Evolutionary conservation across 1,140 invertebrate species (phyloP).

Genomic region (Scylla paramamosain): DNA sequence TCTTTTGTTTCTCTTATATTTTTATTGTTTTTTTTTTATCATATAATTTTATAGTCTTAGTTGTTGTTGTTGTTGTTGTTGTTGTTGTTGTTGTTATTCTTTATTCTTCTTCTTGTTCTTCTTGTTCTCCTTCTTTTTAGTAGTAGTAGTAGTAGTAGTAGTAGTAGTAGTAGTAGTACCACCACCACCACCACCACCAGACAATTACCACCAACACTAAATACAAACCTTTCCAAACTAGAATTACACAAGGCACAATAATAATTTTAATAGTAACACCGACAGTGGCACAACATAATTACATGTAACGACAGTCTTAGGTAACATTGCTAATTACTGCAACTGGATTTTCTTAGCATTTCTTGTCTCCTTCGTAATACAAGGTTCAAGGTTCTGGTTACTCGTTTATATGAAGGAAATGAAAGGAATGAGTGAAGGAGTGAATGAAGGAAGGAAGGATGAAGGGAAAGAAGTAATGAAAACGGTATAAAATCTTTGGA

Average conservation of each 20-base stretch:
- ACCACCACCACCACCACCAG: neutral
- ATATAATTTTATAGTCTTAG: too few relatives aligned
- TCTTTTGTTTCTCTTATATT: neutral
- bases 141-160: constrained; percentile 55
- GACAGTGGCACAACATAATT: too few relatives aligned
- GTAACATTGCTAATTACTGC: too few relatives aligned
- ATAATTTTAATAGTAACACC: too few relatives aligned
- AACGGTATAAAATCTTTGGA: too few relatives aligned
- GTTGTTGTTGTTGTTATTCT: neutral
- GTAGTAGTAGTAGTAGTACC: constrained; percentile 25
- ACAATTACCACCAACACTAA: neutral
- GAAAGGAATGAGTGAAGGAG: neutral
- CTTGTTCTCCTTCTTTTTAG: neutral
- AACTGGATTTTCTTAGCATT: too few relatives aligned
- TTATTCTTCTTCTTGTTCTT: constrained; percentile 8
- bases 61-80: neutral
- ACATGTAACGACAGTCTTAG: too few relatives aligned
- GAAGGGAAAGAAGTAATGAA: neutral
- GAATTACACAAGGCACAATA: too few relatives aligned
- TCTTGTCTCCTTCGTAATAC: too few relatives aligned
- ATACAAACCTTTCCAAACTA: too few relatives aligned
- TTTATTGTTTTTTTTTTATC: neutral
- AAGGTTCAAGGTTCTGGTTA: too few relatives aligned
- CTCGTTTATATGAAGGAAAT: too few relatives aligned
- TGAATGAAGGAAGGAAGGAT: neutral